Conservation (phyloP, 2,797 vertebrate genomes). For the Hapalemur alaotrensis region DNA sequence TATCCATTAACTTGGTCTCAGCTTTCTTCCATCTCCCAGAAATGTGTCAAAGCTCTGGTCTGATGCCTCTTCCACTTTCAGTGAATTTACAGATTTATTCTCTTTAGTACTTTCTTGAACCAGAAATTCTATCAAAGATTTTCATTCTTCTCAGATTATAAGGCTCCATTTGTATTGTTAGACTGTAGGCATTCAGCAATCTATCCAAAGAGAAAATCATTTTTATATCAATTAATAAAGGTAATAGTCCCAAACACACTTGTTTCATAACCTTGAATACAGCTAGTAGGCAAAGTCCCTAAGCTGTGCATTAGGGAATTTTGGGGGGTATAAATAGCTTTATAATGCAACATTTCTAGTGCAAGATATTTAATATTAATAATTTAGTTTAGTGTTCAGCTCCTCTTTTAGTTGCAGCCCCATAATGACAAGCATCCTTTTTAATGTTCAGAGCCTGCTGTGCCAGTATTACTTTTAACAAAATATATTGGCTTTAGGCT, state of each 20-base stretch:
- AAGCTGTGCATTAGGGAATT: slow-evolving; percentile 29
- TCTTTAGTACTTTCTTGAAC: slow-evolving; percentile 23
- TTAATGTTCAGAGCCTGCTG: slow-evolving; percentile 80
- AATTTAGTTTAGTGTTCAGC: slow-evolving; percentile 75
- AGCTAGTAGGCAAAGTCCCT: not conserved
- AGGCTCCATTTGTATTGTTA: not conserved
- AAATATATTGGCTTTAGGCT: slow-evolving; percentile 82
- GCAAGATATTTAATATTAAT: slow-evolving; percentile 75
- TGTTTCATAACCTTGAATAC: not conserved
- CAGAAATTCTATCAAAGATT: not conserved
- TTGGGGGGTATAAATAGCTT: slow-evolving; percentile 50
- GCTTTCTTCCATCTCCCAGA: not conserved
- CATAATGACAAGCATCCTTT: slow-evolving; percentile 78
- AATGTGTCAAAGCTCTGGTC: not conserved
- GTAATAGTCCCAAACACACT: not conserved
- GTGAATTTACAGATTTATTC: not conserved
- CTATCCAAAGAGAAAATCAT: not conserved
- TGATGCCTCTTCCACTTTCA: not conserved
- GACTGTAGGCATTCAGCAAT: not conserved
- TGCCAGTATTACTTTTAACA: slow-evolving; percentile 79
- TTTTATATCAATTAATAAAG: slow-evolving; percentile 7
- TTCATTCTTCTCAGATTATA: slow-evolving; percentile 10
- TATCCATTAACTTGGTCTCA: not conserved
- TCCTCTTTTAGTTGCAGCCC: slow-evolving; percentile 69
- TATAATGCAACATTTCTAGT: slow-evolving; percentile 60